phyloP scores from a whole-genome alignment of 2,797 vertebrate species.

The Vespertilio murinus region DNA sequence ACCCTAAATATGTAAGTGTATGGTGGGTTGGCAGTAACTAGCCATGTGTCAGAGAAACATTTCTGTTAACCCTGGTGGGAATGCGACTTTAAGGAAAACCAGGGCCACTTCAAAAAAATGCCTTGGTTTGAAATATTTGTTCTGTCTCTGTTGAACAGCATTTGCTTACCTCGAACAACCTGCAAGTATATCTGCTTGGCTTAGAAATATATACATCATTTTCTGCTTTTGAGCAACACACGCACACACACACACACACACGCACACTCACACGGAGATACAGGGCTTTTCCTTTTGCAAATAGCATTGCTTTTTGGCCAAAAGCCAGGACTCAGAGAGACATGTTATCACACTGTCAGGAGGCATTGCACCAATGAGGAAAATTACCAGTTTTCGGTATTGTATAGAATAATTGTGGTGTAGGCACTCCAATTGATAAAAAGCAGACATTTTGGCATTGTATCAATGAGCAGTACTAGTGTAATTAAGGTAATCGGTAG shows the following conservation, averaged over 20 bases:
- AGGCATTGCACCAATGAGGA: conserved; percentile 53
- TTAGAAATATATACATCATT: conserved; percentile 60
- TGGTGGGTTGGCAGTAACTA: no score
- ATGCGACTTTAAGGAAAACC: not conserved
- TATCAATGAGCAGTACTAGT: conserved; percentile 64
- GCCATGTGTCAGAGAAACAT: not conserved
- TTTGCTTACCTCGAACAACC: conserved; percentile 2
- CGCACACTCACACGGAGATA: not conserved
- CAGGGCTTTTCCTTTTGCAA: conserved; percentile 52
- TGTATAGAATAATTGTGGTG: conserved; percentile 72
- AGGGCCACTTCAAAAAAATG: not conserved
- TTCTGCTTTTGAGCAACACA: conserved; percentile 25
- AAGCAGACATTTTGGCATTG: conserved; percentile 66
- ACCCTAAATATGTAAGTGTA: not conserved
- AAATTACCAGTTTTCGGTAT: conserved; percentile 44
- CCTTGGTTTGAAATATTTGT: conserved; percentile 6
- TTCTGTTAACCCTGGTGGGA: not conserved
- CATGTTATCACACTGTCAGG: conserved; percentile 64
- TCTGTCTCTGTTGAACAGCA: not conserved
- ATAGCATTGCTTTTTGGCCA: conserved; percentile 59
- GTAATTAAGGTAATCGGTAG: conserved; percentile 72
- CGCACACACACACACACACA: no score
- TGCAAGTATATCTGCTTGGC: not conserved
- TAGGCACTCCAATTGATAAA: conserved; percentile 69
- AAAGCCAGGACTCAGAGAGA: conserved; percentile 63